Base-by-base conservation (phyloP, 2,797 vertebrate genomes). In the Sebastiscus albofasciatus region DNA sequence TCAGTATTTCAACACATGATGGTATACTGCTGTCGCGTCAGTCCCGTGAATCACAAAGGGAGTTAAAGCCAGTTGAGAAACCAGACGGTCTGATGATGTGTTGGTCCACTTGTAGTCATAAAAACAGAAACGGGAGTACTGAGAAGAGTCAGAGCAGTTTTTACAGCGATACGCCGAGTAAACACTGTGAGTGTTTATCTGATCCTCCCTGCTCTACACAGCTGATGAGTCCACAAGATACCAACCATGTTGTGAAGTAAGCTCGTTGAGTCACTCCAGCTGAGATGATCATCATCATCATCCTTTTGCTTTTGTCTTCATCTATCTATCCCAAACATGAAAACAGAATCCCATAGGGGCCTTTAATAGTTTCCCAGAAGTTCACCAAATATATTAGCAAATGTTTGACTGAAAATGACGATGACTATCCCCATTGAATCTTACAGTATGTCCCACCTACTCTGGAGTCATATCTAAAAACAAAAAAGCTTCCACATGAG, bases 191-290 rank as follows among this genome's bases (percentile, higher is more conserved):
- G 67, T 31, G 62, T 74, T 69, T 73, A 72, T 81, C 75, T 42
- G 52, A 78, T 80, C 81, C 76, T 79, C 74, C 81, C 80, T 46
- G 46, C 14, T 75, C 60, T 16, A 20, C 72, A 54, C 46, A 42
- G 79, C 55, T 12, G 6, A 81, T 75, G 52, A 34, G 52, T 79
- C 68, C 27, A n/a, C 31, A 13, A 71, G 67, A 75, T 42, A 61
- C 24, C 29, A 49, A 33, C 12, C 66, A 24, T 52, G 5, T 12
- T 42, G 70, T 46, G 46, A 72, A 64, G 67, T 77, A 12, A 39
- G 42, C 31, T 26, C 3, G 34, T 22, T 56, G 67, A 75, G 33
- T 72, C 46, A 36, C 6, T 79, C n/a, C 33, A 69, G 22, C 70
- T 34, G 52, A 67, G 61, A 39, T 14, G 4, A 54, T 54, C 34